Percentiles rank a stretch among this genome's conserved stretches.
phyloP scores from a whole-genome alignment of 2,888 invertebrate species.

The Meloe dianella region DNA sequence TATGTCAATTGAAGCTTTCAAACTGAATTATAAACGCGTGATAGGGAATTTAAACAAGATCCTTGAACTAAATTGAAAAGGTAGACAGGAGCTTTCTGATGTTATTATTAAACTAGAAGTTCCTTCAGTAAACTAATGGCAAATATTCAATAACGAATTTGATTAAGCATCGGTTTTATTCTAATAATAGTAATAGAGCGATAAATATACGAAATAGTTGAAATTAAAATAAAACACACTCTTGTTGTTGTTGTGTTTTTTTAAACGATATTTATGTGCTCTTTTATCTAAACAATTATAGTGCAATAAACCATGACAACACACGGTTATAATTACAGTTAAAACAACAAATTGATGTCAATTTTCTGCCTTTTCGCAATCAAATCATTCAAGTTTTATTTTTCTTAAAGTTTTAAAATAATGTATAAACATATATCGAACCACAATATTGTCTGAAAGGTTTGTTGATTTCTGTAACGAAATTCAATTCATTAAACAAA shows the following conservation, averaged over 20 bases:
- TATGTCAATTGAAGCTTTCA: neutral
- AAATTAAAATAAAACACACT: neutral
- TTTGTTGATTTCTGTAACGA: neutral
- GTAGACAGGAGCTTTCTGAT: neutral
- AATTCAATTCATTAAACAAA: neutral
- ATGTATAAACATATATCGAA: neutral
- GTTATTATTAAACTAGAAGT: neutral
- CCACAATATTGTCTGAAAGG: neutral
- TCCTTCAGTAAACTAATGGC: neutral
- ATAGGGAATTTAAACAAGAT: conserved; percentile 1
- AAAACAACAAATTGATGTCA: neutral
- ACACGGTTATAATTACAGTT: neutral
- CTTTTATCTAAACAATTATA: conserved; percentile 2
- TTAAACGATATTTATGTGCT: neutral
- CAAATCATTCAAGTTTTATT: too few relatives aligned
- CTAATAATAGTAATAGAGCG: neutral
- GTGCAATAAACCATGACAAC: neutral
- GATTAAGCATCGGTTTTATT: neutral
- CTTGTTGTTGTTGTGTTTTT: neutral
- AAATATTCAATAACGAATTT: neutral
- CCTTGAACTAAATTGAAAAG: conserved; percentile 3
- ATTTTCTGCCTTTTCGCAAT: neutral
- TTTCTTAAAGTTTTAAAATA: neutral
- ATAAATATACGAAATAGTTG: neutral
- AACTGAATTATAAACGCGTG: neutral